Evolutionary conservation across 2,888 invertebrate genomes (phyloP).

Genomic region (Bhutanitis thaidina): DNA sequence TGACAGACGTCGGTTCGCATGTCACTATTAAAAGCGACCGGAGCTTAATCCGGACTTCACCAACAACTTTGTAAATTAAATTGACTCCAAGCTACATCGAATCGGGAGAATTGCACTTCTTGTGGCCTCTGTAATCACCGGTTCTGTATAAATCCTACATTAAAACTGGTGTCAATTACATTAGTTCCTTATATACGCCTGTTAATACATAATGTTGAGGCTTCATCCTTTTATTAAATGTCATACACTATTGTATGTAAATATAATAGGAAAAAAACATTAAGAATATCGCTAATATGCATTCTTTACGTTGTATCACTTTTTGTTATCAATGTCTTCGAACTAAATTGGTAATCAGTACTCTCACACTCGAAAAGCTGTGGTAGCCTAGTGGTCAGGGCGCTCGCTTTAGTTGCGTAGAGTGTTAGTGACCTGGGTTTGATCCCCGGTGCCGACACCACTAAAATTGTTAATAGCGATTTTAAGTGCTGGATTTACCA

Average conservation of each 20-base stretch:
- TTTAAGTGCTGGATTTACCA: too few relatives aligned
- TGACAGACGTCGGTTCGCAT: slow-evolving; percentile 48
- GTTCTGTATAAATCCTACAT: slow-evolving; percentile 63
- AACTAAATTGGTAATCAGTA: too few relatives aligned
- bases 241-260: slow-evolving; percentile 47
- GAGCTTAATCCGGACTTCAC: slow-evolving; percentile 61
- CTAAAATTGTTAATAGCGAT: too few relatives aligned
- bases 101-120: slow-evolving; percentile 62
- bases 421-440: too few relatives aligned
- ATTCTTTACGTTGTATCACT: slow-evolving; percentile 4
- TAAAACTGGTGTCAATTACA: slow-evolving; percentile 74
- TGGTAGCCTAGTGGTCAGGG: too few relatives aligned
- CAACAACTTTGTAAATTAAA: slow-evolving; percentile 75
- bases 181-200: slow-evolving; percentile 63
- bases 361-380: too few relatives aligned
- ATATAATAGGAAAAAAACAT: slow-evolving; percentile 3
- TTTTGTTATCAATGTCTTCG: too few relatives aligned
- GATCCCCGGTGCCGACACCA: too few relatives aligned
- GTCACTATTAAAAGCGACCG: slow-evolving; percentile 47
- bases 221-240: slow-evolving; percentile 57
- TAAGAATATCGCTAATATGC: not conserved
- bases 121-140: slow-evolving; percentile 62
- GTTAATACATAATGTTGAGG: slow-evolving; percentile 50
- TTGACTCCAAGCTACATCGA: slow-evolving; percentile 54
- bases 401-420: too few relatives aligned